A percentile compares a stretch with the other conserved stretches of the same genome.
phyloP scores from a whole-genome alignment of 1,140 invertebrate species.

The Papilio polyxenes region DNA sequence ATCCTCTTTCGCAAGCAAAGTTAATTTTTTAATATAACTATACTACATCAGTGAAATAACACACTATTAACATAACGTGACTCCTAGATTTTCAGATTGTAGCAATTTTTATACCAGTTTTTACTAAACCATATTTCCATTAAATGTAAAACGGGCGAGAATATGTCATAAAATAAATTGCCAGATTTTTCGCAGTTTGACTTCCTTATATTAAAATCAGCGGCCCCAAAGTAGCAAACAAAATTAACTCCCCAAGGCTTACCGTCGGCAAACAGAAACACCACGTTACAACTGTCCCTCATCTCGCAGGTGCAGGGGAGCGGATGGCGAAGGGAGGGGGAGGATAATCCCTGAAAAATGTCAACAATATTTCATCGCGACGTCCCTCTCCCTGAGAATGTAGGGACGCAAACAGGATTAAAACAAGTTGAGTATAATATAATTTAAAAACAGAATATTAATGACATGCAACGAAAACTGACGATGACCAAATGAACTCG shows the following conservation, averaged over 20 bases:
- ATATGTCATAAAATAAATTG: constrained; percentile 6
- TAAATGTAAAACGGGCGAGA: neutral
- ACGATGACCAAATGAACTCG: neutral
- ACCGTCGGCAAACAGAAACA: constrained; percentile 40
- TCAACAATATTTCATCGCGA: constrained; percentile 56
- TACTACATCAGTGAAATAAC: no score
- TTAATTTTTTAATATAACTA: no score
- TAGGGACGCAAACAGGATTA: constrained; percentile 52
- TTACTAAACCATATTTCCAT: neutral
- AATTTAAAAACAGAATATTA: constrained; percentile 52
- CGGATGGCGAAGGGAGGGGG: constrained; percentile 35
- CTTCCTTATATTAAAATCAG: constrained; percentile 28
- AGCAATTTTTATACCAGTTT: neutral
- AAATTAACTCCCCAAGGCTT: constrained; percentile 51
- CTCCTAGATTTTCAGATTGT: no score
- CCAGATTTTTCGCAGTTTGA: constrained; percentile 1
- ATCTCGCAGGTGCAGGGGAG: constrained; percentile 32
- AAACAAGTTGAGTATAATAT: constrained; percentile 51
- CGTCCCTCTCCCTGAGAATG: constrained; percentile 32
- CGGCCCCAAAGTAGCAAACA: constrained; percentile 45
- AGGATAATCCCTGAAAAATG: constrained; percentile 62
- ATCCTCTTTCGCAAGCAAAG: no score
- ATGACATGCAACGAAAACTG: neutral
- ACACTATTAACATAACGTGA: no score
- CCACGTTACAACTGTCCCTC: constrained; percentile 59